Evolutionary conservation across 2,888 invertebrate genomes (phyloP).

Genomic region (Drosophila sordidula): DNA sequence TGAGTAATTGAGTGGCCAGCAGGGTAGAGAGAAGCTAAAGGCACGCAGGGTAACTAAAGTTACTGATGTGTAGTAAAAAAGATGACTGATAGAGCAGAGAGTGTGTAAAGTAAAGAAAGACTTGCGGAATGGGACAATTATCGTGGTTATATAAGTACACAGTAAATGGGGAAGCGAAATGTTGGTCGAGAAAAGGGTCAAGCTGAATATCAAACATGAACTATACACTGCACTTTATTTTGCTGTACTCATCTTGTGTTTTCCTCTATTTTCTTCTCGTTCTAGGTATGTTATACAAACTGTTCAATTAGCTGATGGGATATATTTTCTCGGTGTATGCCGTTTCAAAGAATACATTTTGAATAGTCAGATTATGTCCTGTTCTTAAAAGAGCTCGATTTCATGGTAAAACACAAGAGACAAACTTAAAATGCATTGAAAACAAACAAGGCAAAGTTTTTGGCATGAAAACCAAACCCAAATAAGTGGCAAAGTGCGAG

Average conservation of each 20-base stretch:
- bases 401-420: slow-evolving; percentile 9
- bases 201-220: background rate
- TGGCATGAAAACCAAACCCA: slow-evolving; percentile 29
- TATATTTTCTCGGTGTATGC: slow-evolving; percentile 9
- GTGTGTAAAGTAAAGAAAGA: slow-evolving; percentile 5
- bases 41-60: slow-evolving; percentile 14
- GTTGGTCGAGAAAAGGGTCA: background rate
- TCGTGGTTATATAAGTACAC: background rate
- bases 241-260: slow-evolving; percentile 3
- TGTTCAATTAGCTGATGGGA: background rate
- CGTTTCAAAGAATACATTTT: slow-evolving; percentile 28
- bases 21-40: background rate
- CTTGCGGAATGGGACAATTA: slow-evolving; percentile 1
- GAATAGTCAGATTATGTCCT: background rate
- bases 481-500: slow-evolving; percentile 36
- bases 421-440: slow-evolving; percentile 75
- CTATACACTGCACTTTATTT: background rate
- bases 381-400: slow-evolving; percentile 8
- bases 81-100: slow-evolving; percentile 36
- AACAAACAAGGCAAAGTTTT: slow-evolving; percentile 54
- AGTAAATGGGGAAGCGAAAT: background rate
- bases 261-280: slow-evolving; percentile 17
- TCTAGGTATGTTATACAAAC: slow-evolving; percentile 56
- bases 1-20: slow-evolving; percentile 40
- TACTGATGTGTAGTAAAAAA: slow-evolving; percentile 36